Evolutionary conservation across 2,888 invertebrate species (phyloP).

Genomic region (Scaptomyza parva): DNA sequence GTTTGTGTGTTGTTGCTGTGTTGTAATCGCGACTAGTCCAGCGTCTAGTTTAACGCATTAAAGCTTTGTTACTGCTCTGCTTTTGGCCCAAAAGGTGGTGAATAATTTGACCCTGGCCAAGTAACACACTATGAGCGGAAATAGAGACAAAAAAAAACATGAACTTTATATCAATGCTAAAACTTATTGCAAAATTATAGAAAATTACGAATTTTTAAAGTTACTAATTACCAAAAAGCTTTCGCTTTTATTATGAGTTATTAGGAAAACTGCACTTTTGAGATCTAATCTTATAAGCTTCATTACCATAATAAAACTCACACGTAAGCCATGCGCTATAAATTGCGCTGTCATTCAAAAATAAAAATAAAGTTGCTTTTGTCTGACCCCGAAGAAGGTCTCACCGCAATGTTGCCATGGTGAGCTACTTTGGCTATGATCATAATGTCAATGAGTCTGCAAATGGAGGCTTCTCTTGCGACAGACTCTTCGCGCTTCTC

Average conservation of each 20-base stretch:
- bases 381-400: constrained; percentile 68
- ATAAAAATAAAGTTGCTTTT: constrained; percentile 38
- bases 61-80: constrained; percentile 17
- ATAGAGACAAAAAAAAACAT: constrained; percentile 5
- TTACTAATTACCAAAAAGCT: neutral
- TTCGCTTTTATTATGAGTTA: neutral
- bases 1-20: constrained; percentile 25
- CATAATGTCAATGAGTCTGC: constrained; percentile 7
- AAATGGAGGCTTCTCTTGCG: constrained; percentile 27
- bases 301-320: constrained; percentile 47
- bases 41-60: constrained; percentile 30
- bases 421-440: constrained; percentile 45
- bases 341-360: constrained; percentile 60
- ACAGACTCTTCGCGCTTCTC: constrained; percentile 13
- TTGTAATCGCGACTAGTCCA: constrained; percentile 60
- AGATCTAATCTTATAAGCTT: too few relatives aligned
- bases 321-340: constrained; percentile 57
- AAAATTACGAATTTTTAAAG: neutral
- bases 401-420: constrained; percentile 39
- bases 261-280: neutral
- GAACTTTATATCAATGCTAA: constrained; percentile 17
- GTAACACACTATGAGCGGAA: constrained; percentile 58
- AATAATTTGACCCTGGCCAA: constrained; percentile 71
- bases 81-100: constrained; percentile 39
- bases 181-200: constrained; percentile 3